Conservation (phyloP, 2,797 vertebrate species). For the Chelonia mydas region DNA sequence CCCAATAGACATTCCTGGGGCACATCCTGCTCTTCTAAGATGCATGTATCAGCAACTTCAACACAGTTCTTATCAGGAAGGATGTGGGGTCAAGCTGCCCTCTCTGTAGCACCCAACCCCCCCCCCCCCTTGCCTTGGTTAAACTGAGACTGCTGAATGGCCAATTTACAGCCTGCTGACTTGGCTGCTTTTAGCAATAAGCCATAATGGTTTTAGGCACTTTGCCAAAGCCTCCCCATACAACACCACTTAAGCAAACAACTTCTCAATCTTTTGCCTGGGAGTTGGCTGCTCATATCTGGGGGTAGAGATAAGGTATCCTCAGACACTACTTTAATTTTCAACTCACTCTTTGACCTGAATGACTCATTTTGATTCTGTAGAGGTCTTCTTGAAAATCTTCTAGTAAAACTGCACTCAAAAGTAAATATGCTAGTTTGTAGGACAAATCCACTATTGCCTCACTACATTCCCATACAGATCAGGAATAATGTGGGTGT, state of each 20-base stretch:
- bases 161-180: too few relatives aligned
- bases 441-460: not conserved
- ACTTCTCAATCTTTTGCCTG: not conserved
- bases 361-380: not conserved
- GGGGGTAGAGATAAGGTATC: not conserved
- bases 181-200: too few relatives aligned
- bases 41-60: too few relatives aligned
- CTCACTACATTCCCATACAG: not conserved
- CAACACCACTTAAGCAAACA: not conserved
- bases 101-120: too few relatives aligned
- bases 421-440: not conserved
- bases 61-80: too few relatives aligned
- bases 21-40: too few relatives aligned
- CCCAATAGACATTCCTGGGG: too few relatives aligned
- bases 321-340: not conserved
- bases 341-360: not conserved
- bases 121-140: too few relatives aligned
- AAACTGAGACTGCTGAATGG: too few relatives aligned
- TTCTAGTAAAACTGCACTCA: not conserved
- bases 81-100: too few relatives aligned
- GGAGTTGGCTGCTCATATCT: not conserved
- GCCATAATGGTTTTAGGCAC: too few relatives aligned
- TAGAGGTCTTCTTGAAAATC: not conserved
- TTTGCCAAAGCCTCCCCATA: too few relatives aligned
- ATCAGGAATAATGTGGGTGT: not conserved